Conservation (phyloP, 2,113 vertebrate genomes). For the Colistium nudipinnis region DNA sequence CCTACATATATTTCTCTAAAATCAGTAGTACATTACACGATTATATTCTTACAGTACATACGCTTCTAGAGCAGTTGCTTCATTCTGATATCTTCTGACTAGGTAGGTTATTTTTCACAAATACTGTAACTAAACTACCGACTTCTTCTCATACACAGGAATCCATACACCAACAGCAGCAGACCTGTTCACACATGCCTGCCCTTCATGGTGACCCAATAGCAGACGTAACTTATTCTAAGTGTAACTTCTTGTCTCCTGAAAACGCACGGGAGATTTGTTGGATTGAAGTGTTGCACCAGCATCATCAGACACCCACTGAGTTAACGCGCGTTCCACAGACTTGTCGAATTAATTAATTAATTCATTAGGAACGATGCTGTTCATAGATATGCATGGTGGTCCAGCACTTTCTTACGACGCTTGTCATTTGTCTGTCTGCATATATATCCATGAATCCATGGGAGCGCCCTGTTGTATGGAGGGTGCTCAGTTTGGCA, state of each 20-base stretch:
- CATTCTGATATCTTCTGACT: background rate
- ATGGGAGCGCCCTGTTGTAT: too few relatives aligned
- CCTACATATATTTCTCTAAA: background rate
- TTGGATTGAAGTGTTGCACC: too few relatives aligned
- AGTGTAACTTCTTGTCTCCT: too few relatives aligned
- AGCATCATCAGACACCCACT: too few relatives aligned
- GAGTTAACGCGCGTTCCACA: too few relatives aligned
- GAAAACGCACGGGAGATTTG: too few relatives aligned
- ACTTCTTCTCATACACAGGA: background rate
- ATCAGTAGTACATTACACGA: background rate
- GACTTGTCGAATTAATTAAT: too few relatives aligned
- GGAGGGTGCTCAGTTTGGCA: background rate
- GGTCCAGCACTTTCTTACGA: too few relatives aligned
- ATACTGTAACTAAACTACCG: background rate
- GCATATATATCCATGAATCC: background rate
- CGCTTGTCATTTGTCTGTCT: background rate
- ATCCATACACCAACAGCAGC: background rate
- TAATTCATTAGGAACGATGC: too few relatives aligned
- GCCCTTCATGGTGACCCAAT: background rate
- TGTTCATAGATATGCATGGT: too few relatives aligned
- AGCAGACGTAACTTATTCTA: background rate
- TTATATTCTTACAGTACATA: too few relatives aligned
- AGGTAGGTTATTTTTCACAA: background rate
- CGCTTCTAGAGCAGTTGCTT: too few relatives aligned
- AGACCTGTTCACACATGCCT: constrained; percentile 8